These are phyloP conservation scores for Ardeotis arabs DNA, from an alignment of 2,113 vertebrate species.

Conservation along the genomic window DNA sequence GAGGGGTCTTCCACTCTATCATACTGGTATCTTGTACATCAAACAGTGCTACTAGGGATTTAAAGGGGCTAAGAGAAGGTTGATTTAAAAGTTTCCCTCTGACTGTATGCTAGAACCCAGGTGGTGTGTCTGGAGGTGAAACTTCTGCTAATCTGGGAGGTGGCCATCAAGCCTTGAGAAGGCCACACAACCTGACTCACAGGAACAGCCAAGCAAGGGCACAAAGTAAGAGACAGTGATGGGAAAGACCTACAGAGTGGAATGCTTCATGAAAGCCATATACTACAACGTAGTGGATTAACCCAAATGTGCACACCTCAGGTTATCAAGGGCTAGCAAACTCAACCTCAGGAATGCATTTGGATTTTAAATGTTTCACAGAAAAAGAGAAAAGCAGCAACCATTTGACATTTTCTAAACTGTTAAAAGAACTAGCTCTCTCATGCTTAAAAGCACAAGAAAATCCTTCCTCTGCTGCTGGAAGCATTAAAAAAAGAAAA, in stretches of 20 bases:
- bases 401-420: not conserved
- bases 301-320: accelerated
- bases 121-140: not conserved
- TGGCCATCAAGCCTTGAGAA: not conserved
- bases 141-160: not conserved
- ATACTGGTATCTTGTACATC: not conserved
- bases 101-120: not conserved
- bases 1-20: not conserved
- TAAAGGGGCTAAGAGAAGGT: not conserved
- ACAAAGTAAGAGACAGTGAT: not conserved
- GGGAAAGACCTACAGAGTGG: not conserved
- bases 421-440: not conserved
- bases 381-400: not conserved
- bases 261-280: not conserved
- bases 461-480: not conserved
- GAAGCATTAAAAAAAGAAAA: not conserved
- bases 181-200: not conserved
- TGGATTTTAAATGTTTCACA: not conserved
- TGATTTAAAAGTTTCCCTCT: not conserved
- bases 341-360: not conserved
- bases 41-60: not conserved
- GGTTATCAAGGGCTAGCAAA: not conserved
- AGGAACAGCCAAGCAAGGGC: not conserved
- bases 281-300: not conserved
- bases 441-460: not conserved